A percentile compares a stretch with the other conserved stretches of the same genome.
phyloP scores from a whole-genome alignment of 2,113 vertebrate species.

The Saimiri boliviensis region DNA sequence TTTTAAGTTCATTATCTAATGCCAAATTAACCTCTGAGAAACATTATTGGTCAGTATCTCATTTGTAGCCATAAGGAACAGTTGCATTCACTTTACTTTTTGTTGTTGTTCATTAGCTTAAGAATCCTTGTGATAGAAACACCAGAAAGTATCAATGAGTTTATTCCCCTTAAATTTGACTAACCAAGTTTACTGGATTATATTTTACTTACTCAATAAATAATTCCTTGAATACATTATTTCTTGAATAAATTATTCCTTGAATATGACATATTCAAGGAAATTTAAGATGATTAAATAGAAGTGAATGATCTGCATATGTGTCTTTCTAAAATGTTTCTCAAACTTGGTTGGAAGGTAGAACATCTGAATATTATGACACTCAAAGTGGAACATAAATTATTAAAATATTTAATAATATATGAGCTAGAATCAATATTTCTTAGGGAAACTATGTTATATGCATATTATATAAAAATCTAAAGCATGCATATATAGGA shows the following conservation, averaged over 20 bases:
- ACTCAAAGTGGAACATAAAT: neutral
- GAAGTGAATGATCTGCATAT: neutral
- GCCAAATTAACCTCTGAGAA: constrained; percentile 69
- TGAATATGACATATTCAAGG: neutral
- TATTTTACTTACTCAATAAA: neutral
- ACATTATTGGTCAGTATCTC: constrained; percentile 19
- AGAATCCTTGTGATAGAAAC: neutral
- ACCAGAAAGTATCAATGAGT: neutral
- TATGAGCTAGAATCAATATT: neutral
- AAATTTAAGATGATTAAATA: neutral
- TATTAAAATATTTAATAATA: neutral
- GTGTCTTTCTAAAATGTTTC: neutral
- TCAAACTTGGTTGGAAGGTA: neutral
- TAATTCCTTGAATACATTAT: too few relatives aligned
- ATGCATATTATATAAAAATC: neutral
- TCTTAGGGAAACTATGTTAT: neutral
- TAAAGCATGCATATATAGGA: neutral
- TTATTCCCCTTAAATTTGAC: neutral
- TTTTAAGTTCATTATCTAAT: constrained; percentile 75
- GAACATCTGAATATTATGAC: neutral
- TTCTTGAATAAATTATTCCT: too few relatives aligned
- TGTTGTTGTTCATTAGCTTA: constrained; percentile 18
- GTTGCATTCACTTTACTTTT: neutral
- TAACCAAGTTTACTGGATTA: neutral
- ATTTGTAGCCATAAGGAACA: constrained; percentile 46